Base-by-base conservation (phyloP, 2,888 invertebrate species). In the Clanis bilineata region DNA sequence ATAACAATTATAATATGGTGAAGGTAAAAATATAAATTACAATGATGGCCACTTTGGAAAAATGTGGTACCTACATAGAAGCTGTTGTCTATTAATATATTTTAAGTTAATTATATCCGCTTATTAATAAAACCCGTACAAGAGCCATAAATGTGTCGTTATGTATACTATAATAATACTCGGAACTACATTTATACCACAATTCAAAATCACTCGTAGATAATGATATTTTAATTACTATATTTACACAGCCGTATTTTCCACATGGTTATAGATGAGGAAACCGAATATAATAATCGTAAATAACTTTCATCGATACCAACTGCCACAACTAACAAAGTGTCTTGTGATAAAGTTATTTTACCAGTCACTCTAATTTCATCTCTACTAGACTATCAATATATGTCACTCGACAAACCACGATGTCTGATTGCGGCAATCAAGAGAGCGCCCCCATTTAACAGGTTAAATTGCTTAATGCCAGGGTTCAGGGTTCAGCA, bases 391-490 rank as follows among this genome's bases (percentile, higher is more conserved):
- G 25, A 28, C 28, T 41, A 45, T 56, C 56, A 59, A 59, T 56
- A 44, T 56, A 55, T 59, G 59, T 59, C 56, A 56, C 55, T 58
- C 39, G 18, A 36, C 25, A 47, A 58, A 51, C 58, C 58, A 58
- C 58, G 56, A 43, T 44, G 45, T 38, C 56, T 71, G 74, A 78
- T 79, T 80, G 78, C 68, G 55, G 68, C 78, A 81, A 78, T 77
- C 75, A 74, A 67, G 71, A 56, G 68, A 66, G 68, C 69, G 67
- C 62, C 67, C 66, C 68, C 62, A 69, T 75, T 79, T 70, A 65
- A 82, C 76, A 76, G 80, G 82, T 81, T 86, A 81, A 88, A 85
- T 88, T 88, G 82, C 83, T 85, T 86, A 83, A 88, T 82, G 77
- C 71, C 68, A 77, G 76, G 84, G 87, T 84, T 86, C 73, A 64